Percentiles rank a stretch among this genome's conserved stretches.
Evolutionary conservation across 2,797 vertebrate species (phyloP).

Genomic region (Coreius guichenoti): DNA sequence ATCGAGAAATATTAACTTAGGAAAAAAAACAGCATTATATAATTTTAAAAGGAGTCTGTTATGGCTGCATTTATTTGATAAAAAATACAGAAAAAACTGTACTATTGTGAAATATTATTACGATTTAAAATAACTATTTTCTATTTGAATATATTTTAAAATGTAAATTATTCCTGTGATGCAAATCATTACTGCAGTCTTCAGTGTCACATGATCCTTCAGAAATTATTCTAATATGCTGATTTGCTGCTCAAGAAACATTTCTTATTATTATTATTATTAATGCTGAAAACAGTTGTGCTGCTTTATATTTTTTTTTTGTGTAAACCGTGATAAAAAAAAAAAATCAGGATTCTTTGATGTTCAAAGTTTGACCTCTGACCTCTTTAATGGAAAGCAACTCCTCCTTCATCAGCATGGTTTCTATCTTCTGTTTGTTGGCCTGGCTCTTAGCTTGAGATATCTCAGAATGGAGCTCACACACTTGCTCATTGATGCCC

Average conservation of each 20-base stretch:
- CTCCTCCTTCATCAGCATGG: constrained; percentile 63
- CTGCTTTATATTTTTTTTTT: neutral
- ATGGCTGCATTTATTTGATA: too few relatives aligned
- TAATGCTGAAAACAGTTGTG: neutral
- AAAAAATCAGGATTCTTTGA: neutral
- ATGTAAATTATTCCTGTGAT: too few relatives aligned
- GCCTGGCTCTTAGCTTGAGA: constrained; percentile 55
- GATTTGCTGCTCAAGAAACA: neutral
- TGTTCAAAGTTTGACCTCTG: constrained; percentile 52
- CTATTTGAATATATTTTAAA: too few relatives aligned
- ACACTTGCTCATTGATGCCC: constrained; percentile 66
- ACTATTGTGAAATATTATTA: neutral
- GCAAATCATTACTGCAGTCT: neutral
- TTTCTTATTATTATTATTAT: neutral
- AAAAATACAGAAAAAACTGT: neutral
- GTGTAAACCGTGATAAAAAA: neutral
- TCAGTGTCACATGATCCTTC: neutral
- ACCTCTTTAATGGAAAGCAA: constrained; percentile 65
- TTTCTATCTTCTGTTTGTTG: constrained; percentile 66
- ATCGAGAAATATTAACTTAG: too few relatives aligned
- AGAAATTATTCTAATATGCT: neutral
- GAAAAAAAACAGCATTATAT: too few relatives aligned
- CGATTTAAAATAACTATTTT: neutral
- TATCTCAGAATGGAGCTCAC: constrained; percentile 65
- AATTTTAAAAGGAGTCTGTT: too few relatives aligned